phyloP scores from a whole-genome alignment of 2,888 invertebrate genomes.

The Epinotia nisella region DNA sequence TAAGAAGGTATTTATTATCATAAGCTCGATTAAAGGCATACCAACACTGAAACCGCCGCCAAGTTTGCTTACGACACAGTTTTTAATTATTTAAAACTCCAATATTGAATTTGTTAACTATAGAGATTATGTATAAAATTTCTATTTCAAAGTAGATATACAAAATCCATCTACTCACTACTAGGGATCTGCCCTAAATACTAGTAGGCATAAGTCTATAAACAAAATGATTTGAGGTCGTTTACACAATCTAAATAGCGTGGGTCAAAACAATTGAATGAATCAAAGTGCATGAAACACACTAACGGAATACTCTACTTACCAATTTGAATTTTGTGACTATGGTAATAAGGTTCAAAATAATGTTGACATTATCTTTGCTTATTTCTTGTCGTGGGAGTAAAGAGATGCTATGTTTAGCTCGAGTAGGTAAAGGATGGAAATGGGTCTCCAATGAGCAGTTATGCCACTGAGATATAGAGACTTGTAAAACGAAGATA shows the following conservation, averaged over 20 bases:
- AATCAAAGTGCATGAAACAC: slow-evolving; percentile 28
- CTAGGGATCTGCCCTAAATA: slow-evolving; percentile 23
- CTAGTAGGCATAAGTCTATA: slow-evolving; percentile 18
- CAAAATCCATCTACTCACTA: slow-evolving; percentile 23
- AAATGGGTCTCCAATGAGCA: background rate
- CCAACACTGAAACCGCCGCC: slow-evolving; percentile 48
- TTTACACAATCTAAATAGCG: slow-evolving; percentile 29
- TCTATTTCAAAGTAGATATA: slow-evolving; percentile 19
- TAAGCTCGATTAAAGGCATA: slow-evolving; percentile 69
- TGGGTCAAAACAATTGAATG: slow-evolving; percentile 40
- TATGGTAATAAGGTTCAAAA: background rate
- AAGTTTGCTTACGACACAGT: slow-evolving; percentile 11
- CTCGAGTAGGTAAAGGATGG: background rate
- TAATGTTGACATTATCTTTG: background rate
- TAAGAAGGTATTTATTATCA: slow-evolving; percentile 27
- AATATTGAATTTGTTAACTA: slow-evolving; percentile 9
- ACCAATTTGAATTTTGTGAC: background rate
- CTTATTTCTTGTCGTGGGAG: slow-evolving; percentile 2
- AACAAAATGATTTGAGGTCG: slow-evolving; percentile 20
- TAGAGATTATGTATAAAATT: slow-evolving; percentile 25
- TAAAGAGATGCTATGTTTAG: slow-evolving; percentile 11
- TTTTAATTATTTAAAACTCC: slow-evolving; percentile 11
- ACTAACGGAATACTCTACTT: no score
- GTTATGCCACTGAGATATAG: background rate
- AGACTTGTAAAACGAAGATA: background rate